Evolutionary conservation across 2,888 invertebrate species (phyloP).

Genomic region (Heliconius cydno): DNA sequence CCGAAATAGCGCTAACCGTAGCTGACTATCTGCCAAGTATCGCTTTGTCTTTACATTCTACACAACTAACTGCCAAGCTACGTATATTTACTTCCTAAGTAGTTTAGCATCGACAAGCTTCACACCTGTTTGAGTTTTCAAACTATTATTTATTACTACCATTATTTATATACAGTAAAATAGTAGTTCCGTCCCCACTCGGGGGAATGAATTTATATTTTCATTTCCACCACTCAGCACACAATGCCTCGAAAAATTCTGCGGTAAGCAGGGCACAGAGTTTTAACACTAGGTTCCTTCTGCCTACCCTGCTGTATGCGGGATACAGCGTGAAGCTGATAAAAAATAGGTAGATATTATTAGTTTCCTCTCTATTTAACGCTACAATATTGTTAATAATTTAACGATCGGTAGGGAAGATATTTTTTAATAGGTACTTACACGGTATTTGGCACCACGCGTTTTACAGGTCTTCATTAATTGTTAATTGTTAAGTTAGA

Average conservation of each 20-base stretch:
- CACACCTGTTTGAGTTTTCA: slow-evolving; percentile 19
- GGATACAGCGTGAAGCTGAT: neutral
- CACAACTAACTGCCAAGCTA: slow-evolving; percentile 54
- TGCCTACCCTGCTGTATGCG: too few species aligned
- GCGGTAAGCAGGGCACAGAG: neutral
- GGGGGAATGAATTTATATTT: neutral
- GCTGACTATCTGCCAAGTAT: slow-evolving; percentile 47
- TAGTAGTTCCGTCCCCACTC: neutral
- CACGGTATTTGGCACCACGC: too few species aligned
- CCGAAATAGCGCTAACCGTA: slow-evolving; percentile 45
- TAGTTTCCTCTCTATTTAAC: neutral
- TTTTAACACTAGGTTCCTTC: neutral
- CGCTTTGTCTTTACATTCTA: slow-evolving; percentile 50
- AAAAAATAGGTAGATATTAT: neutral
- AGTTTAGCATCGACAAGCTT: slow-evolving; percentile 10
- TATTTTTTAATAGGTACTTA: too few species aligned
- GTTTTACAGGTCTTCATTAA: too few species aligned
- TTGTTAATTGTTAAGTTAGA: too few species aligned
- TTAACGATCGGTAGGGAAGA: neutral
- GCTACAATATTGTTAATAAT: neutral
- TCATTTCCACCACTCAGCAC: too few species aligned
- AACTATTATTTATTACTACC: neutral
- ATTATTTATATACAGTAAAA: neutral
- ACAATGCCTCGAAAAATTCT: too few species aligned
- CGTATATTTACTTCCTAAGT: slow-evolving; percentile 37